Evolutionary conservation across 2,888 invertebrate species (phyloP).

Genomic region (Drosophila rellima): DNA sequence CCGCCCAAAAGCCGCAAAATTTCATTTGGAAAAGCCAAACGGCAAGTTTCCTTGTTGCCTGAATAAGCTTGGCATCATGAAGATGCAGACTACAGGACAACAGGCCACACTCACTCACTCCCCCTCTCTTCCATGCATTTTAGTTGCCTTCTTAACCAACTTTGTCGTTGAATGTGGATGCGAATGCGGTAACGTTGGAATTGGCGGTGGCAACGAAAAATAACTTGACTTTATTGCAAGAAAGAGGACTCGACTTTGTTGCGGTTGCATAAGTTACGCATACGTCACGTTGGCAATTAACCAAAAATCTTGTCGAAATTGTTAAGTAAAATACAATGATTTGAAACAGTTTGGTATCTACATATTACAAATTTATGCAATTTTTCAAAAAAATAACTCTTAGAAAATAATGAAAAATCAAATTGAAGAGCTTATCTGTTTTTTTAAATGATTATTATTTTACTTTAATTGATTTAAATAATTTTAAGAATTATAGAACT

Average conservation of each 20-base stretch:
- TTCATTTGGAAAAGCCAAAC: constrained; percentile 66
- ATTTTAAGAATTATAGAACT: no score
- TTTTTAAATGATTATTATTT: no score
- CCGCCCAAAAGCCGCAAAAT: constrained; percentile 64
- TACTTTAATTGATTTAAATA: no score
- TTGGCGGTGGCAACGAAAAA: constrained; percentile 25
- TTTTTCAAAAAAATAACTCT: no score
- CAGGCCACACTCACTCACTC: background rate
- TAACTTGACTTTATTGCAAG: constrained; percentile 20
- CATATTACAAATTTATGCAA: no score
- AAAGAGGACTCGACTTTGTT: constrained; percentile 18
- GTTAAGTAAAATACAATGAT: background rate
- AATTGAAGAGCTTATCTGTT: no score
- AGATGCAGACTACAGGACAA: constrained; percentile 19
- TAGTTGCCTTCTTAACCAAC: constrained; percentile 29
- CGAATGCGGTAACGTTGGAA: background rate
- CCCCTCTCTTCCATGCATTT: constrained; percentile 18
- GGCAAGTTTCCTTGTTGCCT: constrained; percentile 52
- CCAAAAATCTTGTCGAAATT: constrained; percentile 16
- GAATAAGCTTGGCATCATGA: constrained; percentile 38
- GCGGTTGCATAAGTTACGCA: constrained; percentile 43
- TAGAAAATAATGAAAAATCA: no score
- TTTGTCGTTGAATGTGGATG: constrained; percentile 15
- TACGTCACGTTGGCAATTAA: constrained; percentile 42
- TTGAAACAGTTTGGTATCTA: background rate